Conservation (phyloP, 2,797 vertebrate species). For the Rousettus madagascariensis region DNA sequence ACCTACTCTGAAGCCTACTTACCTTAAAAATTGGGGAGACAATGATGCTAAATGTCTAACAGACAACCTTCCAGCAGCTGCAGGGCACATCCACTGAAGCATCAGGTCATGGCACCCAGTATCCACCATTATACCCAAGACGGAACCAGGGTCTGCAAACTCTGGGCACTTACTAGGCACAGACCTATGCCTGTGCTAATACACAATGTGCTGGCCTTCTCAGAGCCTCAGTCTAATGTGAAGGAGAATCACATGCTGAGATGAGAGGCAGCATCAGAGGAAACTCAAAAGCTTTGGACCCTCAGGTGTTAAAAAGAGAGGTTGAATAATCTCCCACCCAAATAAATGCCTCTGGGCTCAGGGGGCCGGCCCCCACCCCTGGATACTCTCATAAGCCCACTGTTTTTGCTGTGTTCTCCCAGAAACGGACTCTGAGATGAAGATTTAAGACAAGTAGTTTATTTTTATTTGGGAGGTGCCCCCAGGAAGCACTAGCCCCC, state of each 20-base stretch:
- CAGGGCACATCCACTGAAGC: not conserved
- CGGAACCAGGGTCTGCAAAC: not conserved
- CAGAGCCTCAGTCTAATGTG: fast-evolving
- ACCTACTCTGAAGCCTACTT: not conserved
- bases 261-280: not conserved
- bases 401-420: not conserved
- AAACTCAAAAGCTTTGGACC: not conserved
- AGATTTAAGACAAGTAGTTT: not conserved
- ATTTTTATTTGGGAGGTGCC: not conserved
- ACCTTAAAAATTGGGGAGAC: not conserved
- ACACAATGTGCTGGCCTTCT: too few species aligned
- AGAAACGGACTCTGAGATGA: not conserved
- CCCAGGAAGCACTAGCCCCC: not conserved
- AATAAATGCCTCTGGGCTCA: not conserved
- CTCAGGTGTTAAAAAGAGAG: not conserved
- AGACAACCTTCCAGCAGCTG: not conserved
- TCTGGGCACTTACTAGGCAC: not conserved
- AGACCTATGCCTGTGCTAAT: too few species aligned
- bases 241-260: not conserved
- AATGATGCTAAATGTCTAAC: too few species aligned
- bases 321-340: not conserved
- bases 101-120: fast-evolving
- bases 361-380: not conserved
- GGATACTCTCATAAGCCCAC: not conserved
- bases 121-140: not conserved